A percentile compares a stretch with the other conserved stretches of the same genome.
phyloP scores from a whole-genome alignment of 2,113 vertebrate species.

The mouse (Mus musculus) region DNA sequence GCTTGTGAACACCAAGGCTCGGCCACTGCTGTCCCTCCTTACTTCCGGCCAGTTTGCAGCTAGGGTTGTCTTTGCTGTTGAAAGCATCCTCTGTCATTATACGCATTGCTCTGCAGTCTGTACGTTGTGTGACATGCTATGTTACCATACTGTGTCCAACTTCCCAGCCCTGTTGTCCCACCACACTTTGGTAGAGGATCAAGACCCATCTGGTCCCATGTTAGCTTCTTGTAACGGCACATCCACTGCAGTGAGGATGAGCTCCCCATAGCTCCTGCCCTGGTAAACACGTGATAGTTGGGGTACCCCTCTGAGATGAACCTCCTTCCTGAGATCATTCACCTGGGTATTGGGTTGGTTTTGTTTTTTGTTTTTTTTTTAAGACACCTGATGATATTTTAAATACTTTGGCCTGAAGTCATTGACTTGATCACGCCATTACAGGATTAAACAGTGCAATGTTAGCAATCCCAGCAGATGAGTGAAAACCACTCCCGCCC shows the following conservation, averaged over 20 bases:
- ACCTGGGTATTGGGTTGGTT: neutral
- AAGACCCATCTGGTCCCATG: neutral
- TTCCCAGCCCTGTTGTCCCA: slow-evolving; percentile 19
- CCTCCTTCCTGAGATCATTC: neutral
- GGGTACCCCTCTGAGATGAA: neutral
- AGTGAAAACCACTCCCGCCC: neutral
- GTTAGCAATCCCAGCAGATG: neutral
- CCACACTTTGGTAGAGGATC: slow-evolving; percentile 6
- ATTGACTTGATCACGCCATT: neutral
- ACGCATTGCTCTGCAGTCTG: slow-evolving; percentile 49
- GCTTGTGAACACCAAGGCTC: neutral
- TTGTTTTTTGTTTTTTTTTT: too few relatives aligned
- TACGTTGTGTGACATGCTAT: slow-evolving; percentile 22
- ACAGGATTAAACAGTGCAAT: neutral
- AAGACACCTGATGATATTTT: neutral
- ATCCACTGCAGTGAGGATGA: neutral
- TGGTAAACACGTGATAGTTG: neutral
- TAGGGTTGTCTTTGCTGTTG: slow-evolving; percentile 41
- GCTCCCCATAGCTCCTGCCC: neutral
- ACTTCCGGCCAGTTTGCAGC: neutral
- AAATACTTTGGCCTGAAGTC: neutral
- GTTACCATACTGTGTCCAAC: slow-evolving; percentile 52
- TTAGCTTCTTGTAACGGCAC: neutral
- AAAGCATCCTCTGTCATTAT: slow-evolving; percentile 44
- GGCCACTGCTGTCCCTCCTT: neutral